These are phyloP conservation scores for Leptosomus discolor DNA, from an alignment of 2,113 vertebrate genomes.

Conservation along the genomic window DNA sequence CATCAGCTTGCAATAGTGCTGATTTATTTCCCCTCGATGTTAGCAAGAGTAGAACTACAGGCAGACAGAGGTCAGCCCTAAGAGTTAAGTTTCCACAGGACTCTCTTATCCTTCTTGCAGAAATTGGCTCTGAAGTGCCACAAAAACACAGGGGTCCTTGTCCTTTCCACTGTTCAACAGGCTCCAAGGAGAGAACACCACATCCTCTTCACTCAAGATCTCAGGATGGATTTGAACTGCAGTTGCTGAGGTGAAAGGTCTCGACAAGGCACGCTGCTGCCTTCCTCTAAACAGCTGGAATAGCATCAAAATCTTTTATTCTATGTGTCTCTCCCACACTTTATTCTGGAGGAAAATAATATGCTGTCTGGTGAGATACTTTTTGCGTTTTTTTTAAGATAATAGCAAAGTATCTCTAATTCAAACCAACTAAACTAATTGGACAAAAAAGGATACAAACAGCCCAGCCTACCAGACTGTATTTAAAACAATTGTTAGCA, in stretches of 20 bases:
- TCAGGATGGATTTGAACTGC: conserved; percentile 52
- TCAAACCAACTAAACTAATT: conserved; percentile 83
- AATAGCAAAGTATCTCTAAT: conserved; percentile 77
- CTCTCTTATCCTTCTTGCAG: conserved; percentile 42
- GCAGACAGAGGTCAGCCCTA: conserved; percentile 42
- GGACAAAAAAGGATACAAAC: conserved; percentile 74
- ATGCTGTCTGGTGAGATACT: background rate
- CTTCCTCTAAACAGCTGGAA: conserved; percentile 24
- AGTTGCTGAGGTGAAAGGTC: conserved; percentile 50
- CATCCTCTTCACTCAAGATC: conserved; percentile 45
- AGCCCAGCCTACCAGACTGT: conserved; percentile 73
- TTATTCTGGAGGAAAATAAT: background rate
- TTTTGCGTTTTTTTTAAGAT: conserved; percentile 42
- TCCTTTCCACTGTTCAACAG: conserved; percentile 51
- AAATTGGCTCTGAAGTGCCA: conserved; percentile 52
- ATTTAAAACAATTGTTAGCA: conserved; percentile 80
- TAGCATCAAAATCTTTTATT: background rate
- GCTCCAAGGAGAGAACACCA: conserved; percentile 18
- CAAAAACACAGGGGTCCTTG: conserved; percentile 42
- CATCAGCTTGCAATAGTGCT: background rate
- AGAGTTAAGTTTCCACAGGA: conserved; percentile 55
- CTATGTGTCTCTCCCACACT: background rate
- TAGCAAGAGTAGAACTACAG: conserved; percentile 1
- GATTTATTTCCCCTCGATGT: background rate
- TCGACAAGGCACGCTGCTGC: background rate